Conservation (phyloP, 2,797 vertebrate species). For the Enteromius argenteus region DNA sequence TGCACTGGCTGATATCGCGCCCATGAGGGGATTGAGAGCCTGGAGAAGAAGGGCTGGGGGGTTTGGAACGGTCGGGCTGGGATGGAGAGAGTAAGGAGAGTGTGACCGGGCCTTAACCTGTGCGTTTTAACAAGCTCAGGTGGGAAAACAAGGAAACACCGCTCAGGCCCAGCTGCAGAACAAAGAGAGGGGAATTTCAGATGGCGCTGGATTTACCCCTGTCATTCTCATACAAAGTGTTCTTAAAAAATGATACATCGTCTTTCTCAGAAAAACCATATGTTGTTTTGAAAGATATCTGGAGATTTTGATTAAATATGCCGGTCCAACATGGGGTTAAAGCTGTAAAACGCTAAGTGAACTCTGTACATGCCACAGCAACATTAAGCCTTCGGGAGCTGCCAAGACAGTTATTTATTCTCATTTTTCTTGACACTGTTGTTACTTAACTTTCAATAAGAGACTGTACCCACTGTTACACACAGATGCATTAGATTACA, state of each 20-base stretch:
- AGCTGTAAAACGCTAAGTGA: conserved; percentile 30
- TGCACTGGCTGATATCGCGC: conserved; percentile 72
- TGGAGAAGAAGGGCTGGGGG: conserved; percentile 38
- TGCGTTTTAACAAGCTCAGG: conserved; percentile 58
- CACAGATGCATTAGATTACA: conserved; percentile 2
- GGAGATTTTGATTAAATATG: conserved; percentile 5
- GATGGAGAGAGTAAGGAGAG: conserved; percentile 33
- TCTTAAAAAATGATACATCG: conserved; percentile 8
- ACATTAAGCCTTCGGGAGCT: conserved; percentile 45
- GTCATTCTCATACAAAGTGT: neutral
- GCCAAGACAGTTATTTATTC: conserved; percentile 56
- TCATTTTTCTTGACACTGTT: conserved; percentile 42
- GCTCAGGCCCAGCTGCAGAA: conserved; percentile 63
- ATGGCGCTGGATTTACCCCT: neutral
- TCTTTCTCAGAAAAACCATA: conserved; percentile 21
- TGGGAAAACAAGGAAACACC: conserved; percentile 30
- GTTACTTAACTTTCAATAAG: conserved; percentile 42
- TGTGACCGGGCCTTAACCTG: conserved; percentile 35
- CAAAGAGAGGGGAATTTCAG: conserved; percentile 57
- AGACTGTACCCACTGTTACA: neutral
- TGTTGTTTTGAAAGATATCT: conserved; percentile 29
- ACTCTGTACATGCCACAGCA: conserved; percentile 46
- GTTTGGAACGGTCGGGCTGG: conserved; percentile 31
- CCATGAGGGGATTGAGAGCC: conserved; percentile 78
- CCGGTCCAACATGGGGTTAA: conserved; percentile 50